A percentile compares a stretch with the other conserved stretches of the same genome.
Conservation (phyloP, 2,888 invertebrate species). For the Junonia oenone region DNA sequence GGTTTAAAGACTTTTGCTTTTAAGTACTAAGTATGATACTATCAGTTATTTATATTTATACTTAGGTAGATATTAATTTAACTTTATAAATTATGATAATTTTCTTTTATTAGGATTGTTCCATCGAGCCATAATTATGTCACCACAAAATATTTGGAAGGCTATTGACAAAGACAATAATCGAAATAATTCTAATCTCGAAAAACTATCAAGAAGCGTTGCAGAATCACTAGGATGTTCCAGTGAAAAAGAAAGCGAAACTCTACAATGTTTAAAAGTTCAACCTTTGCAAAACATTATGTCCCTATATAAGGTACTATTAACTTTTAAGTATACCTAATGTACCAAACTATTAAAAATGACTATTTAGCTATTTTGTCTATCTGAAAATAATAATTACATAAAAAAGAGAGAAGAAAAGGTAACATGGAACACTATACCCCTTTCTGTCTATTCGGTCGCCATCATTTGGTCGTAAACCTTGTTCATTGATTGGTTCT, state of each 20-base stretch:
- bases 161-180: slow-evolving; percentile 43
- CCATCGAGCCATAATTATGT: slow-evolving; percentile 84
- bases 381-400: too few species aligned
- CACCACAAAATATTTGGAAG: slow-evolving; percentile 71
- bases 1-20: too few species aligned
- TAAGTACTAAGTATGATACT: too few species aligned
- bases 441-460: too few species aligned
- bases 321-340: too few species aligned
- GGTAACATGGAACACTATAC: too few species aligned
- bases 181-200: slow-evolving; percentile 47
- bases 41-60: background rate
- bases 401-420: too few species aligned
- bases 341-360: too few species aligned
- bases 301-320: slow-evolving; percentile 62
- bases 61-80: background rate
- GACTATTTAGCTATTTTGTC: too few species aligned
- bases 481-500: too few species aligned
- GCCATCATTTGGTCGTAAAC: too few species aligned
- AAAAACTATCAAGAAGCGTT: slow-evolving; percentile 75
- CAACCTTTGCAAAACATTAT: slow-evolving; percentile 81
- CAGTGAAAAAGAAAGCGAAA: slow-evolving; percentile 66
- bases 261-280: slow-evolving; percentile 81
- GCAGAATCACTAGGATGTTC: slow-evolving; percentile 77
- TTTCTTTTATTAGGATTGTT: slow-evolving; percentile 80
- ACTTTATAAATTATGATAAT: background rate